Percentiles rank a stretch among this genome's conserved stretches.
These are phyloP conservation scores for Drosophila falleni DNA, from an alignment of 2,888 invertebrate genomes.

Conservation along the genomic window DNA sequence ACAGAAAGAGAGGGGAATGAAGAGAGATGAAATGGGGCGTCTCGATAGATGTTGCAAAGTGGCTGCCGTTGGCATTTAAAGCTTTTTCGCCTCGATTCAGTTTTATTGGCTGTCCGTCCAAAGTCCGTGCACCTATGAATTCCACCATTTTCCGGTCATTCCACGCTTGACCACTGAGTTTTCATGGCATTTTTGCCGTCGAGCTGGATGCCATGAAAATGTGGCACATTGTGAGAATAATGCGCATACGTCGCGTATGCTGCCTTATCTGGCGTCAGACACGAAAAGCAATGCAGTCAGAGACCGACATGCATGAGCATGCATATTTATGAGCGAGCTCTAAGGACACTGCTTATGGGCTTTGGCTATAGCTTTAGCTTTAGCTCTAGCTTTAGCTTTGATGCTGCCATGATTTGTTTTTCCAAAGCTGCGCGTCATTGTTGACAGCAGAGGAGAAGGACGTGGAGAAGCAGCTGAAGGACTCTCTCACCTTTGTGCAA, in stretches of 20 bases:
- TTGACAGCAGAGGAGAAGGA: conserved; percentile 23
- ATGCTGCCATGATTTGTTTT: conserved; percentile 52
- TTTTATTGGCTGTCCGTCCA: conserved; percentile 50
- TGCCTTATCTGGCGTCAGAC: conserved; percentile 50
- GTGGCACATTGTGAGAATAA: conserved; percentile 48
- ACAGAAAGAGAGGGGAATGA: conserved; percentile 4
- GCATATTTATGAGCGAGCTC: conserved; percentile 71
- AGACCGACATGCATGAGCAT: conserved; percentile 47
- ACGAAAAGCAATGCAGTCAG: conserved; percentile 36
- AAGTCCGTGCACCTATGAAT: conserved; percentile 25
- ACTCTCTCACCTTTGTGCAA: conserved; percentile 9
- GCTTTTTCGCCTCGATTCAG: conserved; percentile 58
- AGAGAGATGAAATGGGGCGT: background rate
- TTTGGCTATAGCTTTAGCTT: conserved; percentile 27
- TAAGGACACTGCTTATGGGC: conserved; percentile 57
- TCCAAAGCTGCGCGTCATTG: conserved; percentile 30
- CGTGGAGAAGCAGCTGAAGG: background rate
- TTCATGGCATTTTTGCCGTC: conserved; percentile 25
- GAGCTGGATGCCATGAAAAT: conserved; percentile 34
- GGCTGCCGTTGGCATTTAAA: conserved; percentile 45
- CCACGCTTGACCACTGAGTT: conserved; percentile 12
- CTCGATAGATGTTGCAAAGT: conserved; percentile 30
- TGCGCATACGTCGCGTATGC: conserved; percentile 59
- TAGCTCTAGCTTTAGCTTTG: conserved; percentile 37
- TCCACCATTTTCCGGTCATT: conserved; percentile 29